Conservation (phyloP, 2,888 invertebrate species). For the Onthophagus sagittarius region DNA sequence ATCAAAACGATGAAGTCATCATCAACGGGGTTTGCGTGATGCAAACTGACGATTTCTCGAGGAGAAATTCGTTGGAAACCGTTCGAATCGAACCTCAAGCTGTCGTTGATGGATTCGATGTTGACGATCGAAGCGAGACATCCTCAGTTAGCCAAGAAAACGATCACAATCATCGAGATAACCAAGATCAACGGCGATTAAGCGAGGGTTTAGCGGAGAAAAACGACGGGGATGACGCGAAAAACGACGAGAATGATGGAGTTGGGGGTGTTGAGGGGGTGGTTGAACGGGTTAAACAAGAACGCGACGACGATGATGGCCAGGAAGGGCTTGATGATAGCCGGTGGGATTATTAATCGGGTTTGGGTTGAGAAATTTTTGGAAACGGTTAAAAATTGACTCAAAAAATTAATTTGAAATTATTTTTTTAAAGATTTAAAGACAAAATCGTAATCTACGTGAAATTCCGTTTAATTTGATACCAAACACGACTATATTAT, state of each 20-base stretch:
- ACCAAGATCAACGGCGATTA: conserved; percentile 10
- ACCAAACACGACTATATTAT: too few species aligned
- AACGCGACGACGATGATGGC: conserved; percentile 25
- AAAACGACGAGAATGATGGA: conserved; percentile 28
- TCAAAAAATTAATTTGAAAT: too few species aligned
- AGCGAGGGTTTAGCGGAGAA: conserved; percentile 25
- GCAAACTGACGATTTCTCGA: conserved; percentile 73
- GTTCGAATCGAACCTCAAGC: conserved; percentile 75
- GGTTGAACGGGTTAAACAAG: too few species aligned
- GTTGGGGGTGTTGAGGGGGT: not conserved
- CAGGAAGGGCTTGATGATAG: conserved; percentile 51
- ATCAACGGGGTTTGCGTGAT: conserved; percentile 93
- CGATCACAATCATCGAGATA: too few species aligned
- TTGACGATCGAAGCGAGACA: conserved; percentile 53
- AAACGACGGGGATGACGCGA: conserved; percentile 33
- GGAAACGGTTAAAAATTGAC: too few species aligned
- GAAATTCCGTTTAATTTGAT: too few species aligned
- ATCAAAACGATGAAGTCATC: conserved; percentile 70
- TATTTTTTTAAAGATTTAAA: too few species aligned
- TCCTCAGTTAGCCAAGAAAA: conserved; percentile 46
- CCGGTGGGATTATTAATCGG: conserved; percentile 58
- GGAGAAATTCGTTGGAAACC: conserved; percentile 61
- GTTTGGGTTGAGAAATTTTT: too few species aligned
- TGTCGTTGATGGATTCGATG: conserved; percentile 61
- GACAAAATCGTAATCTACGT: too few species aligned